Evolutionary conservation across 2,797 vertebrate species (phyloP).

Genomic region (Microtus obscurus): DNA sequence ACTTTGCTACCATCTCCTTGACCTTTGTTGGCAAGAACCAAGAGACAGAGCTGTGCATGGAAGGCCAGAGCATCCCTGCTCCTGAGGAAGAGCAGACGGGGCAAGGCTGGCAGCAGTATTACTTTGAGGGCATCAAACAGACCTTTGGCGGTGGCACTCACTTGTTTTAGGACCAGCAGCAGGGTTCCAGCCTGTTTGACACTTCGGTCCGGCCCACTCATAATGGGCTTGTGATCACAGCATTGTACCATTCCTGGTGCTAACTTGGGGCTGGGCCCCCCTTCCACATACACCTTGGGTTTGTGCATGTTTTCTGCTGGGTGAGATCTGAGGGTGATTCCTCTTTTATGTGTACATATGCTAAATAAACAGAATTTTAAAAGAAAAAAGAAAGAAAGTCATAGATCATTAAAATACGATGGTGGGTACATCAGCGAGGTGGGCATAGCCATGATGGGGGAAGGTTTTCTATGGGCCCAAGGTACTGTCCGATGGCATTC

Average conservation of each 20-base stretch:
- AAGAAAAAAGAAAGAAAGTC: conserved; percentile 18
- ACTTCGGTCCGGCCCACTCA: conserved; percentile 78
- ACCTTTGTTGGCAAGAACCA: too few relatives aligned
- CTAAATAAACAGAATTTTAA: conserved; percentile 88
- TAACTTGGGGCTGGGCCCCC: conserved; percentile 83
- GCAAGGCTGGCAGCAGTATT: conserved; percentile 97
- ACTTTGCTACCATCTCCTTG: too few relatives aligned
- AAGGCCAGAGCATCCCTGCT: too few relatives aligned
- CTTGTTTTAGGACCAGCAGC: conserved; percentile 91
- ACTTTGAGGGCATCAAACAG: conserved; percentile 98
- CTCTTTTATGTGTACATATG: conserved; percentile 90
- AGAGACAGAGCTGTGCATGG: too few relatives aligned
- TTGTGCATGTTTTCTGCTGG: conserved; percentile 89
- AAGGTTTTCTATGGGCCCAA: background rate
- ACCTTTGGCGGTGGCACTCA: conserved; percentile 96
- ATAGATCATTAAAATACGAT: background rate
- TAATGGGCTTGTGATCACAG: conserved; percentile 81
- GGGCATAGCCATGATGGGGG: background rate
- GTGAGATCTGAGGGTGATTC: conserved; percentile 85
- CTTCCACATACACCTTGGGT: conserved; percentile 83
- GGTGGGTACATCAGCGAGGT: background rate
- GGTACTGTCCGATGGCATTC: background rate
- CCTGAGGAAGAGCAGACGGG: conserved; percentile 68
- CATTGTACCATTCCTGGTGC: conserved; percentile 85
- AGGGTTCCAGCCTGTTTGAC: conserved; percentile 15